Percentiles rank a stretch among this genome's conserved stretches.
phyloP scores from a whole-genome alignment of 2,888 invertebrate species.

The Leptopterna dolabrata region DNA sequence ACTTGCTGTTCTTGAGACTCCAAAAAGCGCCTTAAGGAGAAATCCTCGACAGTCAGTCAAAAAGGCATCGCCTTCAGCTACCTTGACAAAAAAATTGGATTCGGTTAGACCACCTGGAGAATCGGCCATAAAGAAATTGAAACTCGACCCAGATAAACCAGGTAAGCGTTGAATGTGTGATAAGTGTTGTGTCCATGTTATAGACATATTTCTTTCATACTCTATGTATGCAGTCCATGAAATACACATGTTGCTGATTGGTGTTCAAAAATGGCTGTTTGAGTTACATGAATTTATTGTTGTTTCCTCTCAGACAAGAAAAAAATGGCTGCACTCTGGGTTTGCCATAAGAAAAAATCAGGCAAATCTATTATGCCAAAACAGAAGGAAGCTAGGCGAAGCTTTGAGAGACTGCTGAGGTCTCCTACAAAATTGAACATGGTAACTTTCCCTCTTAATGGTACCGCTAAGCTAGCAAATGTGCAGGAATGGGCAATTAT shows the following conservation, averaged over 20 bases:
- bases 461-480: too few species aligned
- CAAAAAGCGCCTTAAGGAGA: background rate
- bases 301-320: slow-evolving; percentile 52
- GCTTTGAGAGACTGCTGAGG: background rate
- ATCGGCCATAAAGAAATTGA: slow-evolving; percentile 24
- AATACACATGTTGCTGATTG: too few species aligned
- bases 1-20: background rate
- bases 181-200: too few species aligned
- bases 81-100: background rate
- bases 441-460: background rate
- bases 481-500: too few species aligned
- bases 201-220: too few species aligned
- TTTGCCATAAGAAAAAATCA: slow-evolving; percentile 54
- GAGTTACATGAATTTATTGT: too few species aligned
- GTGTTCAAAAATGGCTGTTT: background rate
- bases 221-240: too few species aligned
- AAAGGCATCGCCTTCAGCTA: background rate
- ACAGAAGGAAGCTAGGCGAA: background rate
- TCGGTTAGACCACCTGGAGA: background rate
- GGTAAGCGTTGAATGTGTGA: slow-evolving; percentile 9
- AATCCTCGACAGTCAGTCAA: background rate
- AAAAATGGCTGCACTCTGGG: slow-evolving; percentile 54
- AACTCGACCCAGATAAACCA: slow-evolving; percentile 39
- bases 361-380: background rate
- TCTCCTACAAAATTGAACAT: background rate